These are phyloP conservation scores for Heliconius melpomene DNA, from an alignment of 1,140 invertebrate species.

Conservation along the genomic window DNA sequence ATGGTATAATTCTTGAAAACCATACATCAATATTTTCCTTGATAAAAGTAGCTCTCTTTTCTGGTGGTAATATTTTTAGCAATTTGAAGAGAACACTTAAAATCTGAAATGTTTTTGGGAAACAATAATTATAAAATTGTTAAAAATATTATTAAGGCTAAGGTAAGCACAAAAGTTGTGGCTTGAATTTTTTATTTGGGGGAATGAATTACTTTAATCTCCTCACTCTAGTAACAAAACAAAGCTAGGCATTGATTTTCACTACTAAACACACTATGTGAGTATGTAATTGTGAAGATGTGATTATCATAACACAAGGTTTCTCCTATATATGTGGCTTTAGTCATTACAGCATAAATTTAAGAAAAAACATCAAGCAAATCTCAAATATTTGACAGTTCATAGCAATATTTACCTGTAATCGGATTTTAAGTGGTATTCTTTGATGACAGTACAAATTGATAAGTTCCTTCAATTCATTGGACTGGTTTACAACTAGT, in stretches of 20 bases:
- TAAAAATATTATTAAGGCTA: neutral
- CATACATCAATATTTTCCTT: conserved; percentile 56
- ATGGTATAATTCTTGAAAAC: conserved; percentile 66
- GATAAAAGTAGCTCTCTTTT: conserved; percentile 62
- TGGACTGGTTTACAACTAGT: conserved; percentile 40
- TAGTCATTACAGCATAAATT: neutral
- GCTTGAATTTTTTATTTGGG: too few relatives aligned
- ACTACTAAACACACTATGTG: too few relatives aligned
- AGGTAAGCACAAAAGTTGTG: too few relatives aligned
- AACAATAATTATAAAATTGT: neutral
- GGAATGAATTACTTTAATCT: too few relatives aligned
- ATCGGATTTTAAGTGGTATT: conserved; percentile 45
- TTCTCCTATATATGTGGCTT: neutral
- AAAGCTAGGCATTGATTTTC: too few relatives aligned
- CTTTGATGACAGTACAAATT: conserved; percentile 51
- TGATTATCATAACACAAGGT: too few relatives aligned
- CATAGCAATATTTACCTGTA: conserved; percentile 39
- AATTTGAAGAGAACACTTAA: conserved; percentile 51
- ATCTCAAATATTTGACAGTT: conserved; percentile 19
- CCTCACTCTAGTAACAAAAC: too few relatives aligned
- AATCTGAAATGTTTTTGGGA: conserved; percentile 46
- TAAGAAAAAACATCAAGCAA: neutral
- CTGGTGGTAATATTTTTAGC: conserved; percentile 54
- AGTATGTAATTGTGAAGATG: too few relatives aligned
- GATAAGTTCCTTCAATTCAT: conserved; percentile 52